phyloP scores from a whole-genome alignment of 2,797 vertebrate genomes.

The Brachyrhaphis roseni region DNA sequence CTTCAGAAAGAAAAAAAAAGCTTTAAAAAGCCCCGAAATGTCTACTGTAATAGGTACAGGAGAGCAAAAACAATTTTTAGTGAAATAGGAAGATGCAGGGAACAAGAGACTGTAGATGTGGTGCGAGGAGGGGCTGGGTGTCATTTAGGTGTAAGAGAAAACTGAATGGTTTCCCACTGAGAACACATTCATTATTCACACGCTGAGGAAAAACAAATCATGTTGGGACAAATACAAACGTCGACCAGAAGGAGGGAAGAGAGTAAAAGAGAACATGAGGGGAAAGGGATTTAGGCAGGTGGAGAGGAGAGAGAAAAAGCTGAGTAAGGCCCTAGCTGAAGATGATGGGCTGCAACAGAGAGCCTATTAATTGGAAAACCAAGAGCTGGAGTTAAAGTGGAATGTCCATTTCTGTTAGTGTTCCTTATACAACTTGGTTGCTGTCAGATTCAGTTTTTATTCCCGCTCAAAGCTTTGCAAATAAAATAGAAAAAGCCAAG shows the following conservation, averaged over 20 bases:
- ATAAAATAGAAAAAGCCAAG: not conserved
- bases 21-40: constrained; percentile 34
- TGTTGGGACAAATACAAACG: constrained; percentile 48
- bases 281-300: constrained; percentile 12
- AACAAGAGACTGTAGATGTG: constrained; percentile 14
- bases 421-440: not conserved
- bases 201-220: constrained; percentile 42
- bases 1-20: constrained; percentile 26
- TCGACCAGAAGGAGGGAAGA: constrained; percentile 17
- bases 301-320: constrained; percentile 5
- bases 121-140: constrained; percentile 6
- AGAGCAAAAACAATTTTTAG: constrained; percentile 37
- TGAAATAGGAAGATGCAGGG: constrained; percentile 10
- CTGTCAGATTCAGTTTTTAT: not conserved
- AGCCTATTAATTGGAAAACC: constrained; percentile 9
- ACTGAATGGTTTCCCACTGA: constrained; percentile 41
- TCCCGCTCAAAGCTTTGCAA: not conserved
- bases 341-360: constrained; percentile 1
- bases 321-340: constrained; percentile 6
- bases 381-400: not conserved
- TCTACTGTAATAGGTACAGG: constrained; percentile 20
- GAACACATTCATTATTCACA: constrained; percentile 62
- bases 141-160: constrained; percentile 46
- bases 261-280: constrained; percentile 4
- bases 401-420: not conserved